Evolutionary conservation across 2,797 vertebrate genomes (phyloP).

Genomic region (Pseudochaenichthys georgianus): DNA sequence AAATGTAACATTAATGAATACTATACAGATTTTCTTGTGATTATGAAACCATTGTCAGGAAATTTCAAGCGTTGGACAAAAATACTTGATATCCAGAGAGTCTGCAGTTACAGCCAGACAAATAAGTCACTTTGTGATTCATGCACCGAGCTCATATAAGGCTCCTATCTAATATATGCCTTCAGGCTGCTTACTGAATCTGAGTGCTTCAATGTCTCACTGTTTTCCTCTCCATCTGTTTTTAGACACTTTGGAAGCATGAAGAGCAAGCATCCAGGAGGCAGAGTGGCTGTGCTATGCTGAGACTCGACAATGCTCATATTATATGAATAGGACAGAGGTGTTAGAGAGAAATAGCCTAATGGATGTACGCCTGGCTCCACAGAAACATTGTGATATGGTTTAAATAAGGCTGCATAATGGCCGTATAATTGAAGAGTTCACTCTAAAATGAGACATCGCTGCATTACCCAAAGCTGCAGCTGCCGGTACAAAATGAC

Average conservation of each 20-base stretch:
- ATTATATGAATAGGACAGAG: constrained; percentile 53
- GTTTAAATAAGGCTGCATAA: constrained; percentile 49
- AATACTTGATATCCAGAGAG: constrained; percentile 36
- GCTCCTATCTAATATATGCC: constrained; percentile 60
- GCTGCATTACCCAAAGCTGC: constrained; percentile 55
- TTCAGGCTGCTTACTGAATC: constrained; percentile 50
- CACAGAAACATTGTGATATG: constrained; percentile 35
- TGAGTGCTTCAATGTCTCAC: constrained; percentile 54
- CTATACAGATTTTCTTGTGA: not conserved
- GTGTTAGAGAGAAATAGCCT: constrained; percentile 48
- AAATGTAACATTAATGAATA: constrained; percentile 25
- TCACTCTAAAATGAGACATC: constrained; percentile 51
- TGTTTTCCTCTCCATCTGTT: constrained; percentile 68
- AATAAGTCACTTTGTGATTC: constrained; percentile 68
- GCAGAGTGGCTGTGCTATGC: constrained; percentile 72
- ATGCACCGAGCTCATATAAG: constrained; percentile 52
- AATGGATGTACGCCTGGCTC: constrained; percentile 52
- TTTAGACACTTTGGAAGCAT: constrained; percentile 83
- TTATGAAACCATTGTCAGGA: constrained; percentile 4
- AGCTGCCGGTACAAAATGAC: constrained; percentile 35
- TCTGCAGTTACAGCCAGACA: constrained; percentile 42
- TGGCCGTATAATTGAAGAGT: constrained; percentile 62
- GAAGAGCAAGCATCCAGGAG: constrained; percentile 79
- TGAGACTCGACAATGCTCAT: constrained; percentile 53
- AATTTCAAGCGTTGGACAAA: constrained; percentile 31